Evolutionary conservation across 2,113 vertebrate genomes (phyloP).

Genomic region (Cryptomyrus ogoouensis): DNA sequence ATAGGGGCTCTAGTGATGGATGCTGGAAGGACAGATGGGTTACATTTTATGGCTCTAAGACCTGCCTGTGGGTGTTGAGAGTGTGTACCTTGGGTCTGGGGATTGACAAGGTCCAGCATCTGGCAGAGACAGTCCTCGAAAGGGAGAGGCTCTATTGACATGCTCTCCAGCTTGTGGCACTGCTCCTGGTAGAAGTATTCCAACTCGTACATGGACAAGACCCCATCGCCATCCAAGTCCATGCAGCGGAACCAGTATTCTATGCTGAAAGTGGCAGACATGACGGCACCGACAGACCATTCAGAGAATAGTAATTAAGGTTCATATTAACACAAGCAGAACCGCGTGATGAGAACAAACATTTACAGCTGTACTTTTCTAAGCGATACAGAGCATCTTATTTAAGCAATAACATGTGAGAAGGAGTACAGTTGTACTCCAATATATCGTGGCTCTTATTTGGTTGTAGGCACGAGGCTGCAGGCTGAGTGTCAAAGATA

Average conservation of each 20-base stretch:
- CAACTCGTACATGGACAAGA: conserved; percentile 87
- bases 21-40: not conserved
- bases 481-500: no score
- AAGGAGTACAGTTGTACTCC: no score
- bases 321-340: not conserved
- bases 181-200: conserved; percentile 94
- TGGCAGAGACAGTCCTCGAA: conserved; percentile 94
- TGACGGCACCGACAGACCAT: no score
- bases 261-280: conserved; percentile 59
- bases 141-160: conserved; percentile 85
- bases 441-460: no score
- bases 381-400: not conserved
- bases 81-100: conserved; percentile 69
- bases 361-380: not conserved
- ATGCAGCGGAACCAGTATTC: conserved; percentile 99
- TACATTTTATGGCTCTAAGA: not conserved
- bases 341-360: not conserved
- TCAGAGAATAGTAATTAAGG: not conserved
- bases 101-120: conserved; percentile 89
- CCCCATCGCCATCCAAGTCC: conserved; percentile 91
- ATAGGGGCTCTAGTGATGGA: not conserved
- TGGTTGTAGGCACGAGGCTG: no score
- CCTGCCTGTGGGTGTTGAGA: not conserved
- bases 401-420: not conserved
- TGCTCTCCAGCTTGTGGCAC: conserved; percentile 76